Evolutionary conservation across 2,797 vertebrate genomes (phyloP).

Genomic region (Diglossa cyanea): DNA sequence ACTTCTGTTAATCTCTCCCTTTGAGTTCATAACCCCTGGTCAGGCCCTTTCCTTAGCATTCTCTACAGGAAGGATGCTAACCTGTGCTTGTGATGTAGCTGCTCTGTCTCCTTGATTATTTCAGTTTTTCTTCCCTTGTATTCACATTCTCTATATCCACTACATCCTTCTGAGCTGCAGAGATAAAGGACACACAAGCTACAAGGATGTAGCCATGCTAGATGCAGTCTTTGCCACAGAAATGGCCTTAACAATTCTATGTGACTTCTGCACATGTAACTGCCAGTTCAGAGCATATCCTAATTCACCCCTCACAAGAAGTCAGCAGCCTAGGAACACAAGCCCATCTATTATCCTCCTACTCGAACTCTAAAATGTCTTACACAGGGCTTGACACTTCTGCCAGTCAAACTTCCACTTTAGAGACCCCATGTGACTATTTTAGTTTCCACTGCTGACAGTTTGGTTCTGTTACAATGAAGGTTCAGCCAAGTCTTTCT

Average conservation of each 20-base stretch:
- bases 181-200: not conserved
- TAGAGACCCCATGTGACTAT: not conserved
- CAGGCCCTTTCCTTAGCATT: not conserved
- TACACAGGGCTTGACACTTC: not conserved
- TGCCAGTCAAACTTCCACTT: not conserved
- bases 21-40: not conserved
- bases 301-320: not conserved
- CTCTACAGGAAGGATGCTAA: not conserved
- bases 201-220: not conserved
- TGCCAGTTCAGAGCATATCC: not conserved
- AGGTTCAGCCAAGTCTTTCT: not conserved
- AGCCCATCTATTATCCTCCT: not conserved
- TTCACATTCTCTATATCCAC: not conserved
- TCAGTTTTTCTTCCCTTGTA: not conserved
- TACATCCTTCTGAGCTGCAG: not conserved
- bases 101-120: not conserved
- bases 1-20: not conserved
- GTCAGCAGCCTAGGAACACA: not conserved
- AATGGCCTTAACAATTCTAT: not conserved
- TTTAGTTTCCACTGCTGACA: not conserved
- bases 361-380: not conserved
- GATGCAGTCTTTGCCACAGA: not conserved
- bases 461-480: not conserved
- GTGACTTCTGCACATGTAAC: not conserved
- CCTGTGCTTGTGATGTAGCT: not conserved